Percentiles rank a stretch among this genome's conserved stretches.
Evolutionary conservation across 2,888 invertebrate genomes (phyloP).

Genomic region (Synergus gifuensis): DNA sequence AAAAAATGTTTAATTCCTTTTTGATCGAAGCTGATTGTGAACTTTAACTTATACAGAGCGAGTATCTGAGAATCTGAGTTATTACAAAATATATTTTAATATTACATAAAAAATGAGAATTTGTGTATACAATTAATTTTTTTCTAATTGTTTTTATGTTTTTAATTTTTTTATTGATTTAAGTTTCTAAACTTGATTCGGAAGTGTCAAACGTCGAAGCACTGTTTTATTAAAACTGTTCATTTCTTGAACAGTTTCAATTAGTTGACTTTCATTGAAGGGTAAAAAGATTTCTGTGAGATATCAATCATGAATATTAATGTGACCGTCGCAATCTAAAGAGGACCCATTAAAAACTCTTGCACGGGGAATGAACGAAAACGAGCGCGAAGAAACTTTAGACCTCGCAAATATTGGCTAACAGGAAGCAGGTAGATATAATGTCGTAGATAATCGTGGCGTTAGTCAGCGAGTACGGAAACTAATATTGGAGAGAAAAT

Average conservation of each 20-base stretch:
- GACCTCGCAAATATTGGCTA: slow-evolving; percentile 49
- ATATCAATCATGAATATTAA: slow-evolving; percentile 50
- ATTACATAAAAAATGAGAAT: too few relatives aligned
- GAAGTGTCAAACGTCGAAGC: background rate
- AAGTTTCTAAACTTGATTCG: background rate
- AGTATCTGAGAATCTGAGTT: too few relatives aligned
- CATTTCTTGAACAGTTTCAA: background rate
- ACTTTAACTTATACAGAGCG: background rate
- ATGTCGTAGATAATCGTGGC: slow-evolving; percentile 44
- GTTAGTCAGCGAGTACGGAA: slow-evolving; percentile 24
- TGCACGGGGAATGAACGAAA: background rate
- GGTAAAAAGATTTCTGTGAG: background rate
- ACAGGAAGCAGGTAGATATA: slow-evolving; percentile 43
- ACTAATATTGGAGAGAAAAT: slow-evolving; percentile 24
- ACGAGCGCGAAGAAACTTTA: slow-evolving; percentile 37
- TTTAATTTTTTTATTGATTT: too few relatives aligned
- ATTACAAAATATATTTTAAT: too few relatives aligned
- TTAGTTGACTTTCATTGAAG: background rate
- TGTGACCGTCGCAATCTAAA: slow-evolving; percentile 43
- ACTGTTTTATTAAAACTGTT: background rate
- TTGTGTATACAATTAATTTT: too few relatives aligned
- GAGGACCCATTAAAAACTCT: slow-evolving; percentile 31
- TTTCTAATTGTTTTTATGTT: too few relatives aligned
- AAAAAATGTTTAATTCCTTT: background rate
- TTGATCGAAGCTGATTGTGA: background rate